These are phyloP conservation scores for Digitonthophagus gazella DNA, from an alignment of 2,888 invertebrate genomes.

Conservation along the genomic window DNA sequence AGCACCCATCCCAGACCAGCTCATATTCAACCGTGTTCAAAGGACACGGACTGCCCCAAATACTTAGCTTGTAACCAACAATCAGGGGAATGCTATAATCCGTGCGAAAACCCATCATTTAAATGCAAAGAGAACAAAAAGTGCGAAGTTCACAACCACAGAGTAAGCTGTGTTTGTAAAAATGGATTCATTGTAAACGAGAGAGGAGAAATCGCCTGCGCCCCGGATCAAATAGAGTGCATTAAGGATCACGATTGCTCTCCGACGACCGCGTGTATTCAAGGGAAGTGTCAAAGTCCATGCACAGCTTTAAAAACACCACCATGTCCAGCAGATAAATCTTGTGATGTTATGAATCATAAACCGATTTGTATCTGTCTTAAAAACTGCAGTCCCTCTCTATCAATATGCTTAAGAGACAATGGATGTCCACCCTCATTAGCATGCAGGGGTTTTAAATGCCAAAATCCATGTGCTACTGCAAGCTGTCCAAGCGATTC, in stretches of 20 bases:
- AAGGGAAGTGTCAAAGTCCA: constrained; percentile 83
- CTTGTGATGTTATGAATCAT: constrained; percentile 86
- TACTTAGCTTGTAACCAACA: constrained; percentile 69
- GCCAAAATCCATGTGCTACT: constrained; percentile 85
- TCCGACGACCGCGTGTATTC: constrained; percentile 79
- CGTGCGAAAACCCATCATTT: constrained; percentile 67
- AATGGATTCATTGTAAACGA: constrained; percentile 87
- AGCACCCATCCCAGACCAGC: constrained; percentile 60
- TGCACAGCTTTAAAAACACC: constrained; percentile 66
- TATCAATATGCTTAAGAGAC: constrained; percentile 86
- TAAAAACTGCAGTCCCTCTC: constrained; percentile 80
- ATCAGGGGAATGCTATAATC: constrained; percentile 75
- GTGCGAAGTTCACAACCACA: constrained; percentile 84
- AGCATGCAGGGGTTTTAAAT: constrained; percentile 85
- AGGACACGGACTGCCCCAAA: constrained; percentile 70
- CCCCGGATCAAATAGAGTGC: constrained; percentile 76
- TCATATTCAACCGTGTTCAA: constrained; percentile 60
- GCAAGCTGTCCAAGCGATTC: constrained; percentile 81
- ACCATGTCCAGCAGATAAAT: constrained; percentile 77
- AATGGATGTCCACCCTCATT: constrained; percentile 81
- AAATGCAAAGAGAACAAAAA: constrained; percentile 79
- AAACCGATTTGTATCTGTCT: constrained; percentile 83
- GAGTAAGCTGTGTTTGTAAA: constrained; percentile 84
- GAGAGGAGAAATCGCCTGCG: constrained; percentile 82
- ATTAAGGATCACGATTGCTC: constrained; percentile 79